Evolutionary conservation across 2,113 vertebrate species (phyloP), one percentile per base, ranked within the genome.

Genomic region (Axis porcinus): DNA sequence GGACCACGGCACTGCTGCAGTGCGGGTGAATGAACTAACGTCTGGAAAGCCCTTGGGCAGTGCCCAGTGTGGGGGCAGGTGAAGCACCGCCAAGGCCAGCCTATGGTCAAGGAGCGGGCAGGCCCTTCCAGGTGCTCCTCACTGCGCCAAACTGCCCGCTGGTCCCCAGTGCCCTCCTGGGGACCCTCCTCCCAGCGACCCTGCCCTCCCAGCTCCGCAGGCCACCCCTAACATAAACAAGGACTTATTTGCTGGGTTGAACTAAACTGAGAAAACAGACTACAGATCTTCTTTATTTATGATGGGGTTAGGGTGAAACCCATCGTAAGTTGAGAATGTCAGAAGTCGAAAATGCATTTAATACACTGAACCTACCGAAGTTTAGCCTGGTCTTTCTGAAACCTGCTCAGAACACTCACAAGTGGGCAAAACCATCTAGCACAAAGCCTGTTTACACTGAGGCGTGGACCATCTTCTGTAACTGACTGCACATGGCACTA

Each of bases 101-200:
- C 30, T 2, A 30, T 36, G 23, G 27, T 82, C 83, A 36, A 64
- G 14, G 79, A 84, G 55, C 3, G 1, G 15, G 87, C 2, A 2
- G 43, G 8, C 70, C 40, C 40, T 43, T 54, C 81, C 54, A 27
- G n/a, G 64, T 16, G 3, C 27, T 45, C 50, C 79, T 54, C 5
- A 1, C 64, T 15, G 55, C 0, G 0, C 67, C 70, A 15, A 21
- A 40, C 45, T 23, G 15, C 52, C 36, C 0, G 1, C 27, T 30
- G 45, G 67, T 15, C 30, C 40, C 55, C 64, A 21, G 0, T 7
- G 11, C 36, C 60, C 4, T 16, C 14, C 10, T 25, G 36, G 36
- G 67, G 10, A 7, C 85, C 13, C 16, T 84, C 78, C 54, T 5
- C 86, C 67, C 78, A 13, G 2, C 13, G 8, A 43, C 47, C 23